Evolutionary conservation across 1,140 invertebrate genomes (phyloP).

Genomic region (Bombus polaris): DNA sequence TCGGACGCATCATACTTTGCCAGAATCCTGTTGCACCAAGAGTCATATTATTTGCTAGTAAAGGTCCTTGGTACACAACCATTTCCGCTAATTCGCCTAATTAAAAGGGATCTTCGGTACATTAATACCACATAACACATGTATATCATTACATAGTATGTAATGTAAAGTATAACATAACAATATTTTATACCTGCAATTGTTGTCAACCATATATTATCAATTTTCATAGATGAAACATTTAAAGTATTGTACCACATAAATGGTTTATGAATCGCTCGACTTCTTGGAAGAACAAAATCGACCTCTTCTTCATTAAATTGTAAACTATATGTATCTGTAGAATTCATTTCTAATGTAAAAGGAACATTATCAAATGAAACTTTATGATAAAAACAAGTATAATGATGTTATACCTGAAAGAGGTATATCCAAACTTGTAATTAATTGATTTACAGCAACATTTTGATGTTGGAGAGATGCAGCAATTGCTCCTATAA

Average conservation of each 20-base stretch:
- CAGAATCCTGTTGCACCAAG: conserved; percentile 85
- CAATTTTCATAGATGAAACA: conserved; percentile 75
- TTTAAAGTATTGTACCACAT: conserved; percentile 64
- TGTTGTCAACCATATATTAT: conserved; percentile 85
- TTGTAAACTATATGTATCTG: conserved; percentile 18
- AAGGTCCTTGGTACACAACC: conserved; percentile 84
- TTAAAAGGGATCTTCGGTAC: not conserved
- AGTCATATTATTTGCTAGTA: conserved; percentile 76
- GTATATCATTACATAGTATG: no score
- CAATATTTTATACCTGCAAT: conserved; percentile 82
- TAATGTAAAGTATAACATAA: no score
- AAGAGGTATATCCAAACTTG: not conserved
- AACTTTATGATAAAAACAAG: not conserved
- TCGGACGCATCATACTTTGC: conserved; percentile 86
- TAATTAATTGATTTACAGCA: conserved; percentile 67
- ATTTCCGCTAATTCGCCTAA: conserved; percentile 87
- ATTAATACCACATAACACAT: not conserved
- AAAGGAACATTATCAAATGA: not conserved
- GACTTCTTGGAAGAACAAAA: conserved; percentile 63
- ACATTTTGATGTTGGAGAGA: conserved; percentile 84
- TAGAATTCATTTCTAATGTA: conserved; percentile 35
- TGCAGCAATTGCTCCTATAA: conserved; percentile 84
- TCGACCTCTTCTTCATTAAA: conserved; percentile 65
- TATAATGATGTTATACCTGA: conserved; percentile 12
- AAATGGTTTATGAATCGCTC: conserved; percentile 61